phyloP scores from a whole-genome alignment of 2,888 invertebrate genomes.

The Drosophila dives region DNA sequence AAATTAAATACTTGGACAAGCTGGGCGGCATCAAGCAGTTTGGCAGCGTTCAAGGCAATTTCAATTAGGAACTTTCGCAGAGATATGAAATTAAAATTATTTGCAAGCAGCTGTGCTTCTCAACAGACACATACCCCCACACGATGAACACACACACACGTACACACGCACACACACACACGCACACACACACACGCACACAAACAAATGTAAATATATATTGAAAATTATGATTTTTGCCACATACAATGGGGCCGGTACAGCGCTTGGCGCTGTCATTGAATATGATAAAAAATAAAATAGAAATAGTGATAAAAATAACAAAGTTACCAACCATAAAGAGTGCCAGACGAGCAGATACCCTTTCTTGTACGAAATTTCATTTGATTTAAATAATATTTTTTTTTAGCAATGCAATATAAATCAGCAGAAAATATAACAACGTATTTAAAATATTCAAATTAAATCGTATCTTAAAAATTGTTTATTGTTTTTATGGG shows the following conservation, averaged over 20 bases:
- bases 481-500: not conserved
- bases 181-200: not conserved
- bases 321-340: not conserved
- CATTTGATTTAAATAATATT: too few relatives aligned
- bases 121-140: constrained; percentile 19
- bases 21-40: constrained; percentile 17
- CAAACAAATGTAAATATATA: constrained; percentile 5
- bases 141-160: not conserved
- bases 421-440: not conserved
- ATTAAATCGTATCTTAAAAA: not conserved
- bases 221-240: constrained; percentile 32
- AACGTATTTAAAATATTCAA: not conserved
- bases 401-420: not conserved
- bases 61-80: constrained; percentile 73
- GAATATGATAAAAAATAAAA: constrained; percentile 69
- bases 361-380: not conserved
- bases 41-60: constrained; percentile 51
- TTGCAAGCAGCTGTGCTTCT: constrained; percentile 69
- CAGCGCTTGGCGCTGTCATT: constrained; percentile 64
- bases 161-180: not conserved
- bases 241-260: constrained; percentile 53
- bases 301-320: constrained; percentile 37
- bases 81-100: constrained; percentile 78
- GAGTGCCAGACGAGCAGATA: constrained; percentile 6
- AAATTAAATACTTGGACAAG: constrained; percentile 71